Percentiles rank a stretch among this genome's conserved stretches.
Evolutionary conservation across 2,113 vertebrate species (phyloP).

Genomic region (Hemiscyllium ocellatum): DNA sequence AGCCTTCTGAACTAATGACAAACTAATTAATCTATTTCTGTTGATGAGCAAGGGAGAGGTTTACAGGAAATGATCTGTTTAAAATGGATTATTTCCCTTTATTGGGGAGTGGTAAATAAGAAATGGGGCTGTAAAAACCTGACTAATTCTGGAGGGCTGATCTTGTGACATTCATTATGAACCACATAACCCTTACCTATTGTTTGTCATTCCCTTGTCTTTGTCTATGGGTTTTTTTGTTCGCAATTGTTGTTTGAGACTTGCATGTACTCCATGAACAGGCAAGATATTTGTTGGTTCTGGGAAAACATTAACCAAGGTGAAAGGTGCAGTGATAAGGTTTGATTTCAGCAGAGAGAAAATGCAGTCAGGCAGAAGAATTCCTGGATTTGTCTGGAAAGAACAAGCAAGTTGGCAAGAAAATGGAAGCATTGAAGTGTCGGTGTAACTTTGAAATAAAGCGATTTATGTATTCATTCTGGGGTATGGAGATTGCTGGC

Average conservation of each 20-base stretch:
- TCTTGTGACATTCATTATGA: neutral
- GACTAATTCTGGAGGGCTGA: neutral
- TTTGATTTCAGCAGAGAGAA: neutral
- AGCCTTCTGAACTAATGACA: no score
- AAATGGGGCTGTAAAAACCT: neutral
- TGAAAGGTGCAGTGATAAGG: neutral
- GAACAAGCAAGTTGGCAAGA: neutral
- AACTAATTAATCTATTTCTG: no score
- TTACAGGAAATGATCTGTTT: no score
- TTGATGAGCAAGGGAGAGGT: no score
- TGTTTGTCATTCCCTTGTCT: neutral
- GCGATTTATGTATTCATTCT: no score
- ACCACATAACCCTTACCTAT: neutral
- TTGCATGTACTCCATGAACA: neutral
- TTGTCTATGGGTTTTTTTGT: neutral
- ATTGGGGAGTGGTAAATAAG: neutral
- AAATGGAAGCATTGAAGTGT: neutral
- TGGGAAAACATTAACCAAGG: neutral
- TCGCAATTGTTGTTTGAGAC: neutral
- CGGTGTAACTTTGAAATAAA: neutral
- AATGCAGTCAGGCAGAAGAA: neutral
- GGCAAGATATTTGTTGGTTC: neutral
- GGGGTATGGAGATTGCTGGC: no score
- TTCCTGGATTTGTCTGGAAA: neutral
- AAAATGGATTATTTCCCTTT: neutral